Conservation (phyloP, 2,888 invertebrate genomes). For the Steinernema scapterisci region DNA sequence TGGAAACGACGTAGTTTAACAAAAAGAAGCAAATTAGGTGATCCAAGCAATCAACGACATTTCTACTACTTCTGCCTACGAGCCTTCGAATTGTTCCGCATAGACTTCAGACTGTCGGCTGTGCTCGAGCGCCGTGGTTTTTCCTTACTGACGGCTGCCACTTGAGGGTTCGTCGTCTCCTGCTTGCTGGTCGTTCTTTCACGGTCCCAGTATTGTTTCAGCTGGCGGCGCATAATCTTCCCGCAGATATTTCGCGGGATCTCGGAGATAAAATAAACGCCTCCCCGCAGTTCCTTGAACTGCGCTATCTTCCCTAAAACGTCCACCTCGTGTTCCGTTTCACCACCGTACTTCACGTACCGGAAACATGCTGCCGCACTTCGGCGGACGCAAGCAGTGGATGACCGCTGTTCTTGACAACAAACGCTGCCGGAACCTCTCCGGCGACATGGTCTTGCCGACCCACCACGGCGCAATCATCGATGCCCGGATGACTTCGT, state of each 20-base stretch:
- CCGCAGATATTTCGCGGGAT: slow-evolving; percentile 63
- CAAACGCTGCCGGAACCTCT: slow-evolving; percentile 63
- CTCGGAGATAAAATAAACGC: slow-evolving; percentile 64
- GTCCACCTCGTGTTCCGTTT: background rate
- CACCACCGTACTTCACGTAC: slow-evolving; percentile 34
- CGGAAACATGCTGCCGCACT: slow-evolving; percentile 59
- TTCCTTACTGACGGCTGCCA: background rate
- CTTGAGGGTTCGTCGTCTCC: slow-evolving; percentile 7
- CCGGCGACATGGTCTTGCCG: slow-evolving; percentile 62
- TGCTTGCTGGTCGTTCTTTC: slow-evolving; percentile 43
- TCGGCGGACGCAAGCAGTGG: slow-evolving; percentile 58
- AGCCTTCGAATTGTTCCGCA: slow-evolving; percentile 6
- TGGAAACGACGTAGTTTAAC: no score
- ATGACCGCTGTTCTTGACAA: slow-evolving; percentile 52
- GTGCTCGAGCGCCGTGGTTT: slow-evolving; percentile 9
- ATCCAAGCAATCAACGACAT: no score
- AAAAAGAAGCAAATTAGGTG: background rate
- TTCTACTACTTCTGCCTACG: background rate
- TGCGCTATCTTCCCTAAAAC: slow-evolving; percentile 59
- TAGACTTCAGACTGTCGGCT: slow-evolving; percentile 10
- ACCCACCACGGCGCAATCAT: slow-evolving; percentile 65
- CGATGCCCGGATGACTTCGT: slow-evolving; percentile 60
- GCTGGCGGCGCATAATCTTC: slow-evolving; percentile 54
- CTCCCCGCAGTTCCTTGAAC: slow-evolving; percentile 64
- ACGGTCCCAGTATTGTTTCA: slow-evolving; percentile 61